A percentile compares a stretch with the other conserved stretches of the same genome.
phyloP scores from a whole-genome alignment of 2,113 vertebrate species.

The Macquaria ambigua region DNA sequence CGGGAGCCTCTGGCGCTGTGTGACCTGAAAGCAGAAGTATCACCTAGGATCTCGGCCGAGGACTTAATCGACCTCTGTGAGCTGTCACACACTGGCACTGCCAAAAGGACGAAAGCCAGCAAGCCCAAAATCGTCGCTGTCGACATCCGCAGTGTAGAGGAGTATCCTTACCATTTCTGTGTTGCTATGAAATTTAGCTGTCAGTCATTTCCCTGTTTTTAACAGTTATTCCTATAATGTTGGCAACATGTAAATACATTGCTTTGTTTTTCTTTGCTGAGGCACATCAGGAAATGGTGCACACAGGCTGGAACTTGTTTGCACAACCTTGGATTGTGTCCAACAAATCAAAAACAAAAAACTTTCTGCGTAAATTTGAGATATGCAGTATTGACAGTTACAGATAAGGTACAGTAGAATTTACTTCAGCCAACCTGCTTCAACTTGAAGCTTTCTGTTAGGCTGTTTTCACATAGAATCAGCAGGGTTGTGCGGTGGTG shows the following conservation, averaged over 20 bases:
- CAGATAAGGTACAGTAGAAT: not conserved
- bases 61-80: conserved; percentile 97
- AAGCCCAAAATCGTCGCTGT: conserved; percentile 95
- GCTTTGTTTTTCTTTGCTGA: not conserved
- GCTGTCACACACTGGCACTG: conserved; percentile 84
- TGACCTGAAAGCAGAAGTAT: conserved; percentile 96
- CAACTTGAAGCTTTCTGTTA: not conserved
- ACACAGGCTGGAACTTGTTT: not conserved
- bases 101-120: conserved; percentile 90
- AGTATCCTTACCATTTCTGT: conserved; percentile 92
- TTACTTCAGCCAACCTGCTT: not conserved
- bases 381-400: not conserved
- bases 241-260: not conserved
- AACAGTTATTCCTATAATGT: not conserved
- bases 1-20: conserved; percentile 92
- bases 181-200: not conserved
- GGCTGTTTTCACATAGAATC: too few species aligned
- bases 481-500: too few species aligned
- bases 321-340: conserved; percentile 5
- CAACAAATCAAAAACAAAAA: not conserved
- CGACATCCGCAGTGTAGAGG: conserved; percentile 93
- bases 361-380: not conserved
- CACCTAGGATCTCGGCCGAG: conserved; percentile 95
- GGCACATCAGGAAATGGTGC: not conserved
- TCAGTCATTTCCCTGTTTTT: not conserved